Evolutionary conservation across 2,113 vertebrate genomes (phyloP).

Genomic region (Collichthys lucidus): DNA sequence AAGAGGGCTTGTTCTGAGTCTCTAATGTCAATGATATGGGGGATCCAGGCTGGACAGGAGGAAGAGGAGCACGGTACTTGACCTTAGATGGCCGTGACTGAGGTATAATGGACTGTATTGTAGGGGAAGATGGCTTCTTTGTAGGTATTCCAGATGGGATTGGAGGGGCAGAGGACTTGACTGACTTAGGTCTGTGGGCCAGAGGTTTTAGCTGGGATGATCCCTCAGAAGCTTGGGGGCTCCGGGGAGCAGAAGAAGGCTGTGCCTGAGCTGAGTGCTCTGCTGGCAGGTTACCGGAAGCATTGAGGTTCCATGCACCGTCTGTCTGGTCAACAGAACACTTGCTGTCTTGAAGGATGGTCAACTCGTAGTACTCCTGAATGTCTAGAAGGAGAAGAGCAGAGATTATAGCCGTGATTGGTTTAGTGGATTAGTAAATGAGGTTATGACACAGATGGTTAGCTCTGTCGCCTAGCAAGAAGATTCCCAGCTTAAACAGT

Average conservation of each 20-base stretch:
- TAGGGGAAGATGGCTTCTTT: not conserved
- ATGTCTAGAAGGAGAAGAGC: slow-evolving; percentile 65
- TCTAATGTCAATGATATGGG: slow-evolving; percentile 6
- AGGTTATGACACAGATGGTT: not conserved
- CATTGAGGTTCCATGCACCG: not conserved
- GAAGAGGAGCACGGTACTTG: slow-evolving; percentile 73
- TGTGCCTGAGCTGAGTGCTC: slow-evolving; percentile 22
- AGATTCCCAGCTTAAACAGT: too few species aligned
- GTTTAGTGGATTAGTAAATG: not conserved
- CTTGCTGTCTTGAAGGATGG: slow-evolving; percentile 55
- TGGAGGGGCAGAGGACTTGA: slow-evolving; percentile 68
- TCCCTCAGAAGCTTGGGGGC: slow-evolving; percentile 9
- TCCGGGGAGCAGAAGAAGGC: slow-evolving; percentile 8
- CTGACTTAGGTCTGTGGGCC: slow-evolving; percentile 52
- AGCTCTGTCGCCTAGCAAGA: too few species aligned
- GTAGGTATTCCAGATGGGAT: slow-evolving; percentile 42
- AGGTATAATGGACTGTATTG: slow-evolving; percentile 1
- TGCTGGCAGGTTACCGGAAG: not conserved
- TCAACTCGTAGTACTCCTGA: slow-evolving; percentile 81
- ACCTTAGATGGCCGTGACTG: slow-evolving; percentile 43
- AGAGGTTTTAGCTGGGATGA: slow-evolving; percentile 26
- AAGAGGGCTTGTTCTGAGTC: slow-evolving; percentile 17
- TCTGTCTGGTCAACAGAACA: slow-evolving; percentile 19
- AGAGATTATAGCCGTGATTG: not conserved
- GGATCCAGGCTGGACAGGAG: slow-evolving; percentile 52